Percentiles rank a stretch among this genome's conserved stretches.
Conservation (phyloP, 2,797 vertebrate genomes). For the Kryptolebias ocellatus region DNA sequence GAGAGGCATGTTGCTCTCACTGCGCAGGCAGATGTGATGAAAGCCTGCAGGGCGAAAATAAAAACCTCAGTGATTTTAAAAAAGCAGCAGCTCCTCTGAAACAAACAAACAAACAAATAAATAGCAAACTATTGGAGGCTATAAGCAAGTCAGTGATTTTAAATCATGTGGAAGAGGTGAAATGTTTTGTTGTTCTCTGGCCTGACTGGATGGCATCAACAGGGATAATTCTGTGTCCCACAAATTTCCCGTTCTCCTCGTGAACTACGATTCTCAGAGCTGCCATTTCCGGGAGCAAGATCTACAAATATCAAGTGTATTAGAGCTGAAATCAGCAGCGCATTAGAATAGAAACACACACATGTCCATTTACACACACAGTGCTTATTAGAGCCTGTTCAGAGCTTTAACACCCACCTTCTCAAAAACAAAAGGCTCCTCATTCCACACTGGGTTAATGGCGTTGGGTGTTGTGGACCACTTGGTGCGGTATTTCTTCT, state of each 20-base stretch:
- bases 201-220: constrained; percentile 91
- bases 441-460: constrained; percentile 97
- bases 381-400: constrained; percentile 2
- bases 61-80: constrained; percentile 35
- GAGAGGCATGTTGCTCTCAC: constrained; percentile 93
- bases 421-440: constrained; percentile 96
- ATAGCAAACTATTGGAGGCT: constrained; percentile 10
- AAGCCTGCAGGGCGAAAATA: constrained; percentile 85
- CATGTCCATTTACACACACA: background rate
- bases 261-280: constrained; percentile 90
- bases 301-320: constrained; percentile 75
- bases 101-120: constrained; percentile 12
- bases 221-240: constrained; percentile 95
- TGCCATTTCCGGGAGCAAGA: constrained; percentile 93
- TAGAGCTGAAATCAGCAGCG: background rate
- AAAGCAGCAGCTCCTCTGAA: constrained; percentile 23
- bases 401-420: constrained; percentile 82
- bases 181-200: constrained; percentile 54
- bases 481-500: constrained; percentile 94
- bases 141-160: constrained; percentile 9
- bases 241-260: constrained; percentile 94
- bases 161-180: constrained; percentile 35
- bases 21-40: constrained; percentile 93
- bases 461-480: constrained; percentile 87
- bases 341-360: constrained; percentile 7